Conservation (phyloP, 2,888 invertebrate species). For the Eupithecia centaureata region DNA sequence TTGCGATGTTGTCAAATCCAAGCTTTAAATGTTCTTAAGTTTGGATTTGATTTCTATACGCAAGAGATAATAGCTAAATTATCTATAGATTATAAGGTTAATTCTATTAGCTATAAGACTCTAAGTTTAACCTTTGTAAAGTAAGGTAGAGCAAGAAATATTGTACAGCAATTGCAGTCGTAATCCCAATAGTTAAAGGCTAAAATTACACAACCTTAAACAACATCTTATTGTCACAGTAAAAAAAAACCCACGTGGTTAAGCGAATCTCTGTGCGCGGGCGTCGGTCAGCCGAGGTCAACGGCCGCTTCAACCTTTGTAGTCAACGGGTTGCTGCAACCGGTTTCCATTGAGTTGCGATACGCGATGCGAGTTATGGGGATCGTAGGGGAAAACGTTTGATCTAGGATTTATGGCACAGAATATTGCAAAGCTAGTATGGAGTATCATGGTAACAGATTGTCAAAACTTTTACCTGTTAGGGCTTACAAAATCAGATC, state of each 20-base stretch:
- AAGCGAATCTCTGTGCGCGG: conserved; percentile 69
- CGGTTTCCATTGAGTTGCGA: conserved; percentile 54
- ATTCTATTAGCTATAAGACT: too few relatives aligned
- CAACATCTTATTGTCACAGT: conserved; percentile 28
- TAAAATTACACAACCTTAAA: neutral
- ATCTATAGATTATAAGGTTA: too few relatives aligned
- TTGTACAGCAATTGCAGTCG: neutral
- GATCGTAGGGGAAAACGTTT: conserved; percentile 23
- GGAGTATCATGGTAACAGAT: too few relatives aligned
- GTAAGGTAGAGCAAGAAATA: neutral
- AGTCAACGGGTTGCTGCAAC: conserved; percentile 61
- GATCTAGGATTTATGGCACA: neutral
- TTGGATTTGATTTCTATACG: neutral
- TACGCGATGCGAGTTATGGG: conserved; percentile 53
- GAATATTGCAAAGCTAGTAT: neutral
- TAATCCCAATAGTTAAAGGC: neutral
- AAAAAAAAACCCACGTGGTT: conserved; percentile 38
- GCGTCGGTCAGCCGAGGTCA: conserved; percentile 76
- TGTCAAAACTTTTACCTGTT: too few relatives aligned
- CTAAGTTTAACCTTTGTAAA: neutral
- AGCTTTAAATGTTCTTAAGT: neutral
- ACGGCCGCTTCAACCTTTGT: conserved; percentile 74
- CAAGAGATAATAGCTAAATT: too few relatives aligned
- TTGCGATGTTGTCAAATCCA: neutral
- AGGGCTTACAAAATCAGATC: too few relatives aligned